Conservation (phyloP, 1,140 invertebrate genomes). For the Drosophila rhopaloa region DNA sequence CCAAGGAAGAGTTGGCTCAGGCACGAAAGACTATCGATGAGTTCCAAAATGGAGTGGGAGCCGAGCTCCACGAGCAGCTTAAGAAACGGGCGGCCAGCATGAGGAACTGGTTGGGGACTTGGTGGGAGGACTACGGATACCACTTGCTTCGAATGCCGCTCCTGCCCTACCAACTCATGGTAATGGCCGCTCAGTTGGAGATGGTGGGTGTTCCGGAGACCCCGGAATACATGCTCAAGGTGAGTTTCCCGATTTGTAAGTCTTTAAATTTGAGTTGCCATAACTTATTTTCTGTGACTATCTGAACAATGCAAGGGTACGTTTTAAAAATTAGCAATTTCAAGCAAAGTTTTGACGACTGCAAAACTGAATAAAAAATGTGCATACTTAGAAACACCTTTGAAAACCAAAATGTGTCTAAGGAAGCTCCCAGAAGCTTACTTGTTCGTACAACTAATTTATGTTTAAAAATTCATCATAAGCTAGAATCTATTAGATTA, state of each 20-base stretch:
- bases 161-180: conserved; percentile 85
- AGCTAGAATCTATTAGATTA: no score
- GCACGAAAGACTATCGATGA: conserved; percentile 86
- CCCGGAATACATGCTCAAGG: conserved; percentile 68
- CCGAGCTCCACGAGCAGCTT: conserved; percentile 88
- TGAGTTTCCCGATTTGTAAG: conserved; percentile 10
- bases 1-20: conserved; percentile 85
- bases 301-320: no score
- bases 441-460: no score
- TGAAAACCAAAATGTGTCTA: no score
- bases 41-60: conserved; percentile 86
- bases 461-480: no score
- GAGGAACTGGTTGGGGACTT: conserved; percentile 86
- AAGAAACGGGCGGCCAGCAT: conserved; percentile 85
- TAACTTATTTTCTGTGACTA: no score
- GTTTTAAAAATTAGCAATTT: no score
- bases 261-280: no score
- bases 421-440: no score
- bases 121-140: conserved; percentile 92
- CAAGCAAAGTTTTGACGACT: no score
- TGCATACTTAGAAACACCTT: no score
- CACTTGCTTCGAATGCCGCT: conserved; percentile 87
- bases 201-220: conserved; percentile 68
- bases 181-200: conserved; percentile 64
- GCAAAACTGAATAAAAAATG: no score